Base-by-base conservation (phyloP, 2,797 vertebrate species). In the Echiichthys vipera region DNA sequence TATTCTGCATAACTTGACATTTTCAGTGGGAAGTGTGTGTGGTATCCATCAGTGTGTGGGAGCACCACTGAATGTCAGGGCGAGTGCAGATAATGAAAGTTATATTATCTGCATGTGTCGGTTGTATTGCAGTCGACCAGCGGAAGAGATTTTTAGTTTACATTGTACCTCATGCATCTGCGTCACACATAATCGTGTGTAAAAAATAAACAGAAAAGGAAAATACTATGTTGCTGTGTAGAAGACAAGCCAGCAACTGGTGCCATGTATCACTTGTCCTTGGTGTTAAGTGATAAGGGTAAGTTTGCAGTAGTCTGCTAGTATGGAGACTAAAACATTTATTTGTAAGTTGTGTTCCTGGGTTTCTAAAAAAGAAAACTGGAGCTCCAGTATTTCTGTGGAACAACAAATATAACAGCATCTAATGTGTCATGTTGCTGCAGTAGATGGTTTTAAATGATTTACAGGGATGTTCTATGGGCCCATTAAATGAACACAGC, bases 191-290 rank as follows among this genome's bases (percentile, higher is more conserved):
- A 45, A 71, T 25, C 29, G 4, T 37, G 37, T 22, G 18, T 22
- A n/a, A 43, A 64, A 76, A 72, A 72, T 69, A 34, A 64, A 59
- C 71, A 54, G 40, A 87, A 59, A 81, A 81, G 72, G 76, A 63
- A 54, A 76, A 62, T n/a, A 34, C 32, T 54, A 0, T 14, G 49
- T 45, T 43, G 12, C 58, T n/a, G 46, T 32, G 54, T 25, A 47
- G 65, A 69, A 24, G 32, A 54, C 20, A 20, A 54, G 53, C 2
- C 20, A 3, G 14, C 20, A 62, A 62, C 37, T 59, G 24, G 11
- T 65, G 27, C 54, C 27, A 47, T 40, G 73, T 81, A 67, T 77
- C 63, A 34, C 11, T 24, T 6, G 57, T 66, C 56, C 50, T 80
- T 77, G 32, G 22, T 45, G 8, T 65, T 49, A 64, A n/a, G 8